Conservation (phyloP, 2,888 invertebrate genomes). For the Chaetoderma sp. region DNA sequence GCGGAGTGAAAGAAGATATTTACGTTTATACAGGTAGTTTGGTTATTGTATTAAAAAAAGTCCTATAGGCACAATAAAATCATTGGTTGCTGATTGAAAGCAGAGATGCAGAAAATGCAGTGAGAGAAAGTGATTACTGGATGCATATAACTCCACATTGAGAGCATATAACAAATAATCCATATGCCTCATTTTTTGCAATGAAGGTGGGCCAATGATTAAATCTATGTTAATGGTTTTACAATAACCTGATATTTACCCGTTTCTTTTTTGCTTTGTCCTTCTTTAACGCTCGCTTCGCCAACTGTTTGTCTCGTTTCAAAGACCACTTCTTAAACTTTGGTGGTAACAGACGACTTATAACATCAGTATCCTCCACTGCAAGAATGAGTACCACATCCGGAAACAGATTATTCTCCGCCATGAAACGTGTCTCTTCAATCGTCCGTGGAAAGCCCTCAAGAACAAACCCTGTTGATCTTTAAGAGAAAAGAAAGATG, state of each 20-base stretch:
- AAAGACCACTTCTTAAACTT: slow-evolving; percentile 63
- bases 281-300: slow-evolving; percentile 55
- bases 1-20: too few relatives aligned
- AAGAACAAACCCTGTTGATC: slow-evolving; percentile 67
- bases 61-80: too few relatives aligned
- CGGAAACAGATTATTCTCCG: slow-evolving; percentile 64
- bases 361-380: slow-evolving; percentile 63
- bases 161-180: too few relatives aligned
- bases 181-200: too few relatives aligned
- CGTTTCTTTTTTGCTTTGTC: slow-evolving; percentile 64
- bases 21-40: too few relatives aligned
- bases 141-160: too few relatives aligned
- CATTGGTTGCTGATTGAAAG: too few relatives aligned
- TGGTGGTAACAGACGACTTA: slow-evolving; percentile 65
- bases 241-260: slow-evolving; percentile 45
- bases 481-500: slow-evolving; percentile 35
- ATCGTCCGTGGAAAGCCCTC: slow-evolving; percentile 68
- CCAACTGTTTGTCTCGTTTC: slow-evolving; percentile 60
- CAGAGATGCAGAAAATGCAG: too few relatives aligned
- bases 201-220: too few relatives aligned
- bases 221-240: too few relatives aligned
- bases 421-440: slow-evolving; percentile 64
- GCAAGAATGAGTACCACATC: slow-evolving; percentile 65
- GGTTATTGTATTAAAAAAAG: too few relatives aligned
- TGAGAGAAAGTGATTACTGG: too few relatives aligned